These are phyloP conservation scores for Alligator sinensis DNA, from an alignment of 2,113 vertebrate genomes.

Conservation along the genomic window DNA sequence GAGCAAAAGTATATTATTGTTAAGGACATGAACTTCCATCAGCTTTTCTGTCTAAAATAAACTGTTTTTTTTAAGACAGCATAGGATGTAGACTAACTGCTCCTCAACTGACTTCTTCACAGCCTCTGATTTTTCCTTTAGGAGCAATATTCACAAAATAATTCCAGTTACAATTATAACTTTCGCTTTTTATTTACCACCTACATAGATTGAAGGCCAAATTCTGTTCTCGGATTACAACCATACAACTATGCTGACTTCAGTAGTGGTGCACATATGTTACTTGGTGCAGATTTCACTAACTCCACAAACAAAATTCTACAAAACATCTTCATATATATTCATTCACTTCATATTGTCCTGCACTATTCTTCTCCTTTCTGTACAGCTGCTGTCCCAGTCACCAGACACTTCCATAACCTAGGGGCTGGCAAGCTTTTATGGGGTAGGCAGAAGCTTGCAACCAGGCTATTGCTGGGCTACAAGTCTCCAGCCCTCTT, in stretches of 20 bases:
- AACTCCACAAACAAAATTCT: not conserved
- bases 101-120: not conserved
- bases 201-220: not conserved
- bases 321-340: not conserved
- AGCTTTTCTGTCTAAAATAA: not conserved
- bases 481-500: too few relatives aligned
- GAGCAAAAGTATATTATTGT: not conserved
- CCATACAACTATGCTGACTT: accelerated
- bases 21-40: not conserved
- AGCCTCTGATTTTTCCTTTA: not conserved
- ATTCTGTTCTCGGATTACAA: not conserved
- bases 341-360: too few relatives aligned
- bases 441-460: too few relatives aligned
- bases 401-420: not conserved
- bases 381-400: not conserved
- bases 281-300: not conserved
- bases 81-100: not conserved
- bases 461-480: too few relatives aligned
- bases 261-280: not conserved
- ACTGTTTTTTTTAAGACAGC: not conserved
- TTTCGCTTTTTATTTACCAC: not conserved
- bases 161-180: too few relatives aligned
- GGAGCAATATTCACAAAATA: not conserved
- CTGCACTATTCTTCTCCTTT: not conserved
- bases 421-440: not conserved